Percentiles rank a stretch among this genome's conserved stretches.
phyloP scores from a whole-genome alignment of 2,797 vertebrate genomes.

The Hyperoplus immaculatus region DNA sequence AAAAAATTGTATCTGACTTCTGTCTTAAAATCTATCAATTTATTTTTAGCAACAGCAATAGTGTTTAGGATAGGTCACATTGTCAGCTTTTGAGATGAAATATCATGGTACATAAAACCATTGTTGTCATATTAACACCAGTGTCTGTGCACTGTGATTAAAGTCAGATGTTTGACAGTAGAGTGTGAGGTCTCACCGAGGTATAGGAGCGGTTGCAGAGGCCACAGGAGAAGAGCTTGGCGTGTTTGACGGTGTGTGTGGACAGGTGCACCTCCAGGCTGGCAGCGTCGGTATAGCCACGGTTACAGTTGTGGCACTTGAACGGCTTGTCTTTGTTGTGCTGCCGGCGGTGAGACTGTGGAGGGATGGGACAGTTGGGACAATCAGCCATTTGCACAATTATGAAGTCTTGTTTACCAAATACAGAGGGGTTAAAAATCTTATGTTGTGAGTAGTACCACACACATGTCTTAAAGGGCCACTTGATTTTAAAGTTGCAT shows the following conservation, averaged over 20 bases:
- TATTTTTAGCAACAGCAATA: not conserved
- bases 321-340: slow-evolving; percentile 99
- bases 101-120: not conserved
- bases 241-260: slow-evolving; percentile 97
- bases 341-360: slow-evolving; percentile 96
- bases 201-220: slow-evolving; percentile 97
- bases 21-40: too few species aligned
- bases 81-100: not conserved
- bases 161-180: not conserved
- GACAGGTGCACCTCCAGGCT: slow-evolving; percentile 96
- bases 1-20: too few species aligned
- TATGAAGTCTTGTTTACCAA: not conserved
- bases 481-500: not conserved
- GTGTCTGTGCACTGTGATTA: not conserved
- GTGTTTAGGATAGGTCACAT: not conserved
- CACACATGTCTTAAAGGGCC: not conserved
- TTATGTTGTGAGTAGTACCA: not conserved
- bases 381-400: not conserved
- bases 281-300: slow-evolving; percentile 95
- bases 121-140: not conserved
- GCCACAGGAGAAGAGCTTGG: slow-evolving; percentile 97
- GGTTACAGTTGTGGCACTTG: slow-evolving; percentile 99
- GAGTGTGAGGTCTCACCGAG: slow-evolving; percentile 85
- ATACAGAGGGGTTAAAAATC: not conserved
- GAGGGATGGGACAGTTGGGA: not conserved